phyloP scores from a whole-genome alignment of 64 coral and sea anemone genomes.

The Pocillopora damicornis region DNA sequence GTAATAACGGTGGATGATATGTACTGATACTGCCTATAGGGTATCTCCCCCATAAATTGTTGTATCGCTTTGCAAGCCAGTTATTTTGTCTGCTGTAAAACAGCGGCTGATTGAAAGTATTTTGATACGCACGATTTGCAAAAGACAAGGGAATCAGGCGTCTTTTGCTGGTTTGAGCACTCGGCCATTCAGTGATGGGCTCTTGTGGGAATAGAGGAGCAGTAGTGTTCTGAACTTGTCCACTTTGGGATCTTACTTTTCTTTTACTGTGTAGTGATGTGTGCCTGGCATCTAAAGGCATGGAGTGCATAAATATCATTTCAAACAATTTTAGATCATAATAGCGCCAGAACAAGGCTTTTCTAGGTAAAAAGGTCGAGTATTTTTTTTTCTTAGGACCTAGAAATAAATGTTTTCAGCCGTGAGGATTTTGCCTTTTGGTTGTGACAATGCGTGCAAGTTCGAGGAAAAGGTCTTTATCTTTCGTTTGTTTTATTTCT shows the following conservation, averaged over 20 bases:
- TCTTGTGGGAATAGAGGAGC: neutral
- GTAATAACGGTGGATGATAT: neutral
- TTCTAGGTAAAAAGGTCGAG: too few relatives aligned
- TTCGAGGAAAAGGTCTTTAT: too few relatives aligned
- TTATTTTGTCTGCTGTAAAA: neutral
- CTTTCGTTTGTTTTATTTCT: too few relatives aligned
- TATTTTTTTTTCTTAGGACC: too few relatives aligned
- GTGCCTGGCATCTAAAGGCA: neutral
- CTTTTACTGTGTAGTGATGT: neutral
- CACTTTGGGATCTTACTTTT: neutral
- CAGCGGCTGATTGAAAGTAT: neutral
- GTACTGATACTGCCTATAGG: neutral
- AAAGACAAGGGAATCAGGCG: neutral
- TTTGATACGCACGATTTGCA: constrained; percentile 6
- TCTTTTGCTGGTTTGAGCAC: neutral
- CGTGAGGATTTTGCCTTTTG: neutral
- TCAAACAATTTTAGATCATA: too few relatives aligned
- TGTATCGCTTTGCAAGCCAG: neutral
- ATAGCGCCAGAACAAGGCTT: too few relatives aligned
- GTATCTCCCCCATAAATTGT: neutral
- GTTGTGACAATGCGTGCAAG: too few relatives aligned
- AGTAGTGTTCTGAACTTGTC: neutral
- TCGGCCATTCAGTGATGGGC: neutral
- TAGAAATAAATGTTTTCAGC: neutral
- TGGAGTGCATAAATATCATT: neutral